phyloP scores from a whole-genome alignment of 2,113 vertebrate species.

The Coreoperca whiteheadi region DNA sequence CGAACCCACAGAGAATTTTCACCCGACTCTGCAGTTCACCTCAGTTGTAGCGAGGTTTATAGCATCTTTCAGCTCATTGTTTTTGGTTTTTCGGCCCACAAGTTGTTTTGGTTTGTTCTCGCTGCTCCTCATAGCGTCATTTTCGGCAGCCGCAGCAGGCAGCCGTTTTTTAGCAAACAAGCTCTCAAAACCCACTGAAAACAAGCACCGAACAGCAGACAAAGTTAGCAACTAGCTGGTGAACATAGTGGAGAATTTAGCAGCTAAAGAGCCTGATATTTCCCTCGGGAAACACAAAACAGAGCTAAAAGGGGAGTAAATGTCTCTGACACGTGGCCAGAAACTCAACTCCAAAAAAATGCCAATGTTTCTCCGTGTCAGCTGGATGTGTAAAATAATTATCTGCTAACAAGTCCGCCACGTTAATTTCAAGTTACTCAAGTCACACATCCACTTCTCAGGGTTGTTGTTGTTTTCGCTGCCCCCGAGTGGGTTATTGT shows the following conservation, averaged over 20 bases:
- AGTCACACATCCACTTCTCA: too few species aligned
- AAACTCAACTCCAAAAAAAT: too few species aligned
- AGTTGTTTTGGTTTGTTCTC: not conserved
- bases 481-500: too few species aligned
- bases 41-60: too few species aligned
- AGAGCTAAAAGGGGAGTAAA: not conserved
- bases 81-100: not conserved
- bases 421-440: too few species aligned
- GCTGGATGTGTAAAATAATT: not conserved
- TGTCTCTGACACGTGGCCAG: not conserved
- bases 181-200: not conserved
- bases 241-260: not conserved
- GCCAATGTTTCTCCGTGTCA: not conserved
- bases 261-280: not conserved
- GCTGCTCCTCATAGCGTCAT: not conserved
- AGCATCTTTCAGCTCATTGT: not conserved
- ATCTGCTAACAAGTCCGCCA: not conserved
- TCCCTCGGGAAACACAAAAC: not conserved
- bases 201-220: not conserved
- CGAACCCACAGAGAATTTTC: too few species aligned
- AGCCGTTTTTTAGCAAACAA: not conserved
- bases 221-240: not conserved
- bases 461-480: too few species aligned
- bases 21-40: not conserved
- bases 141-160: not conserved